A percentile compares a stretch with the other conserved stretches of the same genome.
phyloP scores from a whole-genome alignment of 2,888 invertebrate species.

The Chironomus tentans region DNA sequence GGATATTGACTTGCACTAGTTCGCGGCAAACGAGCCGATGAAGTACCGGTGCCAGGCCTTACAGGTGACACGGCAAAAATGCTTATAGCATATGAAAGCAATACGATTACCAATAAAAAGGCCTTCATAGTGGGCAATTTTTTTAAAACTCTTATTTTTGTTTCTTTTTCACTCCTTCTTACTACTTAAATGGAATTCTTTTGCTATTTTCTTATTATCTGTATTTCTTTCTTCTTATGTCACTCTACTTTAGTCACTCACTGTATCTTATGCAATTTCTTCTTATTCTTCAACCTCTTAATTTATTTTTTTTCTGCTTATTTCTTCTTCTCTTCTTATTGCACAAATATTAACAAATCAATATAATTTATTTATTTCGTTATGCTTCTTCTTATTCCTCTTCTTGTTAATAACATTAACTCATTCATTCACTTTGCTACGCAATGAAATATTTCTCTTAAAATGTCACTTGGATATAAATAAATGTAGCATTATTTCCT shows the following conservation, averaged over 20 bases:
- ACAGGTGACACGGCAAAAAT: conserved; percentile 30
- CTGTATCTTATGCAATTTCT: background rate
- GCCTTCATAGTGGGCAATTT: conserved; percentile 9
- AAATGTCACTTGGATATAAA: background rate
- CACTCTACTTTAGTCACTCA: background rate
- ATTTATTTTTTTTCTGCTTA: background rate
- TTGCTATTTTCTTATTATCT: background rate
- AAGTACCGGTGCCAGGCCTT: conserved; percentile 38
- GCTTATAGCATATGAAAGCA: background rate
- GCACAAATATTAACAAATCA: too few species aligned
- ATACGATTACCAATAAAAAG: conserved; percentile 7
- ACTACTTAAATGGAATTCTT: background rate
- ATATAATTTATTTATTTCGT: background rate
- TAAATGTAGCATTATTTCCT: background rate
- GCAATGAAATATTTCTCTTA: background rate
- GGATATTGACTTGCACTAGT: conserved; percentile 51
- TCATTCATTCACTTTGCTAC: background rate
- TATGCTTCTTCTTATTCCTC: background rate
- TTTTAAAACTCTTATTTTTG: background rate
- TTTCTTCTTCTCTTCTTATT: background rate
- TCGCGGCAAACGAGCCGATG: conserved; percentile 48
- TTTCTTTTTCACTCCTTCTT: background rate
- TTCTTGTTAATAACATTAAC: too few species aligned
- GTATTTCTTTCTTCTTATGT: background rate
- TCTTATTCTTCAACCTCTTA: background rate